Evolutionary conservation across 1,140 invertebrate genomes (phyloP).

Genomic region (Drosophila pachea): DNA sequence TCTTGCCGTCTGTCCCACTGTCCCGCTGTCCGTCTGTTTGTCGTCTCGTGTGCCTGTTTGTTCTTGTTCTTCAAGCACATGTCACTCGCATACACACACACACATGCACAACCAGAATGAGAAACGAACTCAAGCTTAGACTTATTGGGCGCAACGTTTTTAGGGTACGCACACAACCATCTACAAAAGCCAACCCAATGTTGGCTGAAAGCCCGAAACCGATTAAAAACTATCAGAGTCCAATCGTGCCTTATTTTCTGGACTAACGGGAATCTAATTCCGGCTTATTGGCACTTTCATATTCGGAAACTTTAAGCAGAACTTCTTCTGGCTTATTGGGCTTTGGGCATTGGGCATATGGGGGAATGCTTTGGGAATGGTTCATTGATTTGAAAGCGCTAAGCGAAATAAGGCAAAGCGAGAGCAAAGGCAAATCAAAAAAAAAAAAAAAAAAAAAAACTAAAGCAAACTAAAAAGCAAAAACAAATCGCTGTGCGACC

Average conservation of each 20-base stretch:
- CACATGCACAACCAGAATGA: conserved; percentile 1
- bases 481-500: conserved; percentile 47
- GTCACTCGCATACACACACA: conserved; percentile 36
- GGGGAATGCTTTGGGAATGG: conserved; percentile 56
- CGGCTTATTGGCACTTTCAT: not conserved
- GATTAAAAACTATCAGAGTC: too few relatives aligned
- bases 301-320: conserved; percentile 14
- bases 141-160: conserved; percentile 20
- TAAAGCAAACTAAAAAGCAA: conserved; percentile 25
- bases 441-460: conserved; percentile 21
- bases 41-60: conserved; percentile 46
- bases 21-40: conserved; percentile 18
- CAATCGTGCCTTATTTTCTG: too few relatives aligned
- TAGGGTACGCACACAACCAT: conserved; percentile 4
- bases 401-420: conserved; percentile 19
- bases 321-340: conserved; percentile 8
- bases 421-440: conserved; percentile 27
- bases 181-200: not conserved
- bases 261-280: not conserved
- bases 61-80: conserved; percentile 59
- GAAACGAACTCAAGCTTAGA: conserved; percentile 23
- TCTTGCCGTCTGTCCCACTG: conserved; percentile 28
- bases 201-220: not conserved
- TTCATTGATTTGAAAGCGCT: conserved; percentile 56
- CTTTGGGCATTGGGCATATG: conserved; percentile 4